Base-by-base conservation (phyloP, 1,140 invertebrate genomes). In the roundworm (Caenorhabditis elegans) region DNA sequence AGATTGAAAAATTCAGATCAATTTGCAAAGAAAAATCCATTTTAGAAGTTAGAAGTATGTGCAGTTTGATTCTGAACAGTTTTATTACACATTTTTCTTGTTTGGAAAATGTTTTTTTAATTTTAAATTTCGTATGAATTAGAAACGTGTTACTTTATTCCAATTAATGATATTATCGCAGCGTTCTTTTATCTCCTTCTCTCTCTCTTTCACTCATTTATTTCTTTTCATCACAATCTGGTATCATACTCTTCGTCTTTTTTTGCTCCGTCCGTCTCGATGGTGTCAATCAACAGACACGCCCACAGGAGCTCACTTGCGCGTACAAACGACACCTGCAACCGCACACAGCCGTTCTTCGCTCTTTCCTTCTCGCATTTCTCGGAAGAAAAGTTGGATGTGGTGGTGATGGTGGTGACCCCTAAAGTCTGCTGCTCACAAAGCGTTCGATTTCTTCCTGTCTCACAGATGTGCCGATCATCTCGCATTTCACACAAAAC, bases 401-500 rank as follows among this genome's bases (percentile, higher is more conserved):
- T 19, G 49, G 22, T 53, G 5, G n/a, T n/a, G n/a, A n/a, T n/a
- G n/a, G n/a, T n/a, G 60, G 60, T 70, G 60, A 70, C 60, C 60
- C 19, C 60, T 24, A 26, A 34, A n/a, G n/a, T n/a, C n/a, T n/a
- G 19, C 34, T 60, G 53, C 60, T 70, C 60, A 22, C 60, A 70
- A 70, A 70, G 60, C 60, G 60, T 70, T 70, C 60, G n/a, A 43
- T 70, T 70, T 70, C 60, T 70, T 70, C 13, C n/a, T 70, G 60
- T 39, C 2, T 31, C 60, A 70, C 60, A 70, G 60, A 70, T 70
- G 60, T 43, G 60, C 60, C 60, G 60, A 43, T 70, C 60, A 70
- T 70, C 60, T 70, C 60, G 34, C 60, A 70, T 70, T 70, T 70
- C 60, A 70, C 28, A n/a, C n/a, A n/a, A n/a, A n/a, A n/a, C n/a